A percentile compares a stretch with the other conserved stretches of the same genome.
These are phyloP conservation scores for Epizoanthus scotinus DNA, from an alignment of 92 coral and sea anemone species.

Conservation along the genomic window DNA sequence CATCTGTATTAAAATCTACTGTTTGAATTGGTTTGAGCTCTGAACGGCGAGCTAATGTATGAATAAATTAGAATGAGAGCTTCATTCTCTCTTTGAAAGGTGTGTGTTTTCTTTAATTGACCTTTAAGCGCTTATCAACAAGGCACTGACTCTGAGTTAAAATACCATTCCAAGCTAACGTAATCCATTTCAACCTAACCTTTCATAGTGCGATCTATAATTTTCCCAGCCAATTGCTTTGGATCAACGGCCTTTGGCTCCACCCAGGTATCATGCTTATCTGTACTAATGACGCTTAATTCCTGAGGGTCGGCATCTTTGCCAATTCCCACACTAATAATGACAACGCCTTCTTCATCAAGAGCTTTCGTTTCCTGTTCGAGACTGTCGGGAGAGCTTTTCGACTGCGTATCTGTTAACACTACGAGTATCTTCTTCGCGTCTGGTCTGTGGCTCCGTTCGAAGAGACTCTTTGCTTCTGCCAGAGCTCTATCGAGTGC, in stretches of 20 bases:
- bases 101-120: no score
- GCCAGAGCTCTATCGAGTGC: slow-evolving; percentile 65
- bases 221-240: slow-evolving; percentile 8
- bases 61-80: no score
- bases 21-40: no score
- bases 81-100: no score
- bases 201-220: slow-evolving; percentile 8
- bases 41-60: no score
- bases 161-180: no score
- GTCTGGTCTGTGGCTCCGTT: slow-evolving; percentile 43
- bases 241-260: slow-evolving; percentile 18
- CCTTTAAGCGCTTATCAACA: neutral
- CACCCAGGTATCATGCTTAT: slow-evolving; percentile 18
- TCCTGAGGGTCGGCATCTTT: slow-evolving; percentile 13
- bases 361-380: slow-evolving; percentile 21
- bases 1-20: no score
- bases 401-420: slow-evolving; percentile 41
- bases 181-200: neutral
- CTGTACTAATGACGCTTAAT: slow-evolving; percentile 1
- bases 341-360: slow-evolving; percentile 4
- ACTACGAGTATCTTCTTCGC: slow-evolving; percentile 53
- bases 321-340: slow-evolving; percentile 33
- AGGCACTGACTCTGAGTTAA: neutral
- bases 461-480: slow-evolving; percentile 63
- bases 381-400: slow-evolving; percentile 23